A percentile compares a stretch with the other conserved stretches of the same genome.
Evolutionary conservation across 2,113 vertebrate genomes (phyloP).

Genomic region (Miniopterus natalensis): DNA sequence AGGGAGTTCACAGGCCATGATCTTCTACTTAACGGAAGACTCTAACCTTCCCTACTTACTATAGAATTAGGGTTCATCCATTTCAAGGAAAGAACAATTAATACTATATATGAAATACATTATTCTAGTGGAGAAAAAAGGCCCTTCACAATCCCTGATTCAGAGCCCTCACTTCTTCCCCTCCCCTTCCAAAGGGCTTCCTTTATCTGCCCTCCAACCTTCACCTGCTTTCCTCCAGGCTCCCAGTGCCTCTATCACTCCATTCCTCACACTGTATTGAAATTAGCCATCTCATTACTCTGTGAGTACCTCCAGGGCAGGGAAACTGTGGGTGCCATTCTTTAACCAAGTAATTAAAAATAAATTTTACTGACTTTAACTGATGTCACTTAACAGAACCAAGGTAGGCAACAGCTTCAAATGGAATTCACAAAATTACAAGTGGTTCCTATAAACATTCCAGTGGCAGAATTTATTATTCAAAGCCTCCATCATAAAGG

Average conservation of each 20-base stretch:
- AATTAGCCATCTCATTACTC: neutral
- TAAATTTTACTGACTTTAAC: conserved; percentile 3
- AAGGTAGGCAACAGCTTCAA: conserved; percentile 32
- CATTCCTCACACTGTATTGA: neutral
- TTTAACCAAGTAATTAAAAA: conserved; percentile 63
- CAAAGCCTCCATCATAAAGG: conserved; percentile 18
- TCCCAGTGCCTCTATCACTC: neutral
- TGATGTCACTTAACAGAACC: neutral
- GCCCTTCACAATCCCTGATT: neutral
- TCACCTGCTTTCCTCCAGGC: neutral
- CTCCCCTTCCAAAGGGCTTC: accelerated
- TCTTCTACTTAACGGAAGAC: neutral
- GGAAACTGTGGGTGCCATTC: neutral
- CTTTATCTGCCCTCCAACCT: neutral
- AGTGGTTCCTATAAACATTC: neutral
- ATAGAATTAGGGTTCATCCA: neutral
- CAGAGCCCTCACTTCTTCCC: neutral
- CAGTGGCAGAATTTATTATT: conserved; percentile 22
- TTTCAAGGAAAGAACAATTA: neutral
- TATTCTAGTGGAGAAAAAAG: neutral
- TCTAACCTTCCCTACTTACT: neutral
- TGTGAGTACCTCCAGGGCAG: neutral
- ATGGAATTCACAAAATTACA: conserved; percentile 53
- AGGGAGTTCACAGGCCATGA: neutral
- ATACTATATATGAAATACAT: neutral